Evolutionary conservation across 2,888 invertebrate species (phyloP).

Genomic region (Acanthoscelides obtectus): DNA sequence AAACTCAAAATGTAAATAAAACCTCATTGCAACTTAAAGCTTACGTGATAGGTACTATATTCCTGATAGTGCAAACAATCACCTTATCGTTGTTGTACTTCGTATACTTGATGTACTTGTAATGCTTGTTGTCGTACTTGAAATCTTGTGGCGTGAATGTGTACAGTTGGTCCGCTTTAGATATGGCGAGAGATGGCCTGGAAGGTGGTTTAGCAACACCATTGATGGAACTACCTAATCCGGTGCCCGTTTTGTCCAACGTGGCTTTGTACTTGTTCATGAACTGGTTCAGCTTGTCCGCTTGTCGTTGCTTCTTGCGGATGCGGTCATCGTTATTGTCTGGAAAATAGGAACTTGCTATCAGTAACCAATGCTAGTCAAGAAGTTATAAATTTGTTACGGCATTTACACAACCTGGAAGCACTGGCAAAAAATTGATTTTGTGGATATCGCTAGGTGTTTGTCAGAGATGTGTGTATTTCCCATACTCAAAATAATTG

Average conservation of each 20-base stretch:
- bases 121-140: slow-evolving; percentile 74
- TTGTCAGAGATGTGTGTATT: no score
- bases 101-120: slow-evolving; percentile 72
- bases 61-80: neutral
- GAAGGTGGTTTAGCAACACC: slow-evolving; percentile 23
- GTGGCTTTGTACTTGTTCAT: slow-evolving; percentile 63
- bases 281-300: slow-evolving; percentile 56
- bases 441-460: neutral
- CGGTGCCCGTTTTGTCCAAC: slow-evolving; percentile 49
- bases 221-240: slow-evolving; percentile 35
- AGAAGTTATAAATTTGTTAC: neutral
- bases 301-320: slow-evolving; percentile 57
- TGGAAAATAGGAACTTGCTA: slow-evolving; percentile 19
- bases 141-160: slow-evolving; percentile 71
- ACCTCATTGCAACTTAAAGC: no score
- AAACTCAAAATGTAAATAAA: neutral
- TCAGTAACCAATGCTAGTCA: neutral
- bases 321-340: slow-evolving; percentile 46
- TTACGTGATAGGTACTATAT: no score
- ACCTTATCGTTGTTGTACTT: slow-evolving; percentile 52
- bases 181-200: slow-evolving; percentile 2
- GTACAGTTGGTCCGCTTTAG: slow-evolving; percentile 49
- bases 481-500: no score
- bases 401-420: neutral
- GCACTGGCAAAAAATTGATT: neutral